Conservation (phyloP, 2,797 vertebrate species). For the Merluccius polli region DNA sequence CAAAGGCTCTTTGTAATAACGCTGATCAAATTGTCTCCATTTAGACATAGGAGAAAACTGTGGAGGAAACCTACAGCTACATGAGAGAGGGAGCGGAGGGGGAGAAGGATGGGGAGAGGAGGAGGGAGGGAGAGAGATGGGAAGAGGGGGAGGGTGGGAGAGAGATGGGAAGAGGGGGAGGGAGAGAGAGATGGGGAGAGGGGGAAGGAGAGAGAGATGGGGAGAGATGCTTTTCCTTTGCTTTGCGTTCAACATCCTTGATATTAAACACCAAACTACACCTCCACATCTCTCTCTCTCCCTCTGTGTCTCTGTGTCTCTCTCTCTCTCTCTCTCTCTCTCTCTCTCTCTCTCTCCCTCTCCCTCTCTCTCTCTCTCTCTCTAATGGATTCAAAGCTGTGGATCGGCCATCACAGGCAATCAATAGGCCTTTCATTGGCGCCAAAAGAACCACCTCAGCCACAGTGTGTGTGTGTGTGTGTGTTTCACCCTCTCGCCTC, state of each 20-base stretch:
- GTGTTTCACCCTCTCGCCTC: background rate
- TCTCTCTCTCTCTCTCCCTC: constrained; percentile 12
- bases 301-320: background rate
- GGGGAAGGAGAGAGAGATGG: too few relatives aligned
- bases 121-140: background rate
- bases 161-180: background rate
- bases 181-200: background rate
- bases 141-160: background rate
- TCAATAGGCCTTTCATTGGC: constrained; percentile 82
- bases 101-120: background rate
- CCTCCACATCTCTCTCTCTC: background rate
- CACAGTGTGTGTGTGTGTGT: constrained; percentile 22
- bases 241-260: background rate
- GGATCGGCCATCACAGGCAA: constrained; percentile 73
- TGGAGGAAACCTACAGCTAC: constrained; percentile 7
- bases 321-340: background rate
- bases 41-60: constrained; percentile 30
- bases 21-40: constrained; percentile 59
- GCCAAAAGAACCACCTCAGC: constrained; percentile 3
- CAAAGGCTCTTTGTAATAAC: constrained; percentile 62
- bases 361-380: constrained; percentile 31
- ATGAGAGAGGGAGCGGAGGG: background rate
- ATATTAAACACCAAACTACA: background rate
- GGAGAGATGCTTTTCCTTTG: background rate
- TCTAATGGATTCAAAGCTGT: constrained; percentile 77